Evolutionary conservation across 2,113 vertebrate species (phyloP).

Genomic region (Natator depressus): DNA sequence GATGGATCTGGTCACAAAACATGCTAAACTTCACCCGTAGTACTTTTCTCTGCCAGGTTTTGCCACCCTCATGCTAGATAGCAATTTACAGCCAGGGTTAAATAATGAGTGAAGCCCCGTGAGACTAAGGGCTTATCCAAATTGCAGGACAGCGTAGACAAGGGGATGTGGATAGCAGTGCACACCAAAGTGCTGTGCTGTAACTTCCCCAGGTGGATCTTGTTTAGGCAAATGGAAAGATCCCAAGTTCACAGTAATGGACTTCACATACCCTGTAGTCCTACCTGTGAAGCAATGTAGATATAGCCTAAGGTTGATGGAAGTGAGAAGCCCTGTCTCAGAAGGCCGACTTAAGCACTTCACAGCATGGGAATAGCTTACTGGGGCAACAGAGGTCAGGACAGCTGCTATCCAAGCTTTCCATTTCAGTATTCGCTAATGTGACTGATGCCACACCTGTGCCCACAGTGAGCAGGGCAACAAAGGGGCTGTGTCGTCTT

Average conservation of each 20-base stretch:
- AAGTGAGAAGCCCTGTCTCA: neutral
- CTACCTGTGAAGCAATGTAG: neutral
- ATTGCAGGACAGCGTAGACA: too few relatives aligned
- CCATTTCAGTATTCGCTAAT: neutral
- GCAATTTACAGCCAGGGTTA: neutral
- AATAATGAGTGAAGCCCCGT: neutral
- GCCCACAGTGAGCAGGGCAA: fast-evolving
- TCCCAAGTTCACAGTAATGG: neutral
- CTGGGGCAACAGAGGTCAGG: neutral
- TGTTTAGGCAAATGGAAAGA: neutral
- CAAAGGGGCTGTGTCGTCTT: fast-evolving
- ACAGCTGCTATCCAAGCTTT: neutral
- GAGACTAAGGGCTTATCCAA: neutral
- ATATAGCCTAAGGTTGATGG: neutral
- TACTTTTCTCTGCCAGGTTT: neutral
- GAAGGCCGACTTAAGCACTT: neutral
- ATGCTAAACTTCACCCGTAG: neutral
- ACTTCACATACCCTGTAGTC: fast-evolving
- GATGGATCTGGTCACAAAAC: neutral
- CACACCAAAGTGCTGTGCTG: neutral
- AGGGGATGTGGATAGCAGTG: too few relatives aligned
- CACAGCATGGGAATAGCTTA: neutral
- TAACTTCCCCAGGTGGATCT: neutral
- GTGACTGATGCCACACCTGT: neutral
- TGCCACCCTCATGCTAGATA: neutral